These are phyloP conservation scores for Crossaster papposus DNA, from an alignment of 53 echinoderm and acorn worm species.

Conservation along the genomic window DNA sequence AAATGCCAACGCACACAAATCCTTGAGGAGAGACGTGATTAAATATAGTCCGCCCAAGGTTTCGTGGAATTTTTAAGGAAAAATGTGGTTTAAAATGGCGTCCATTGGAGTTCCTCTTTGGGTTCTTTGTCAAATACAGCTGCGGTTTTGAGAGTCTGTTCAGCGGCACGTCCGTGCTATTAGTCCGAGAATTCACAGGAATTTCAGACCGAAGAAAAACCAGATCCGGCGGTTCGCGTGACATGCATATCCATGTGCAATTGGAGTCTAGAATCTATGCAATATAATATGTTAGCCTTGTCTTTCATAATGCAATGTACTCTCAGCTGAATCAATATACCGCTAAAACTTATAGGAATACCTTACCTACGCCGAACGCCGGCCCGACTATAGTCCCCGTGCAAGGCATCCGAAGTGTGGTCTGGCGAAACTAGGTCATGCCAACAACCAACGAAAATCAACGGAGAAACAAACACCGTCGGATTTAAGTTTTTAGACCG, in stretches of 20 bases:
- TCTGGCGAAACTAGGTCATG: background rate
- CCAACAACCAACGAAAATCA: background rate
- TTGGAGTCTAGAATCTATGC: background rate
- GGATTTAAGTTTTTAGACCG: background rate
- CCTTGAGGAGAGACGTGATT: background rate
- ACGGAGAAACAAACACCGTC: background rate
- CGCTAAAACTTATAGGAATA: background rate
- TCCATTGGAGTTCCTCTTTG: background rate
- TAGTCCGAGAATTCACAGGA: background rate
- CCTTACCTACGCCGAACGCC: conserved; percentile 13
- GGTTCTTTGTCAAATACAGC: background rate
- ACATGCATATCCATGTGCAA: background rate
- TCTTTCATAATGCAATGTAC: background rate
- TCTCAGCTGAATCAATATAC: background rate
- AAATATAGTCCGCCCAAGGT: background rate
- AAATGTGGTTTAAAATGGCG: background rate
- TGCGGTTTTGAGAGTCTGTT: background rate
- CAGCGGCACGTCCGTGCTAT: background rate
- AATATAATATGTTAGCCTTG: background rate
- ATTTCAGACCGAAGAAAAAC: background rate
- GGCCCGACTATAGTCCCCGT: conserved; percentile 15
- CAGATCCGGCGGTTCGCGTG: background rate
- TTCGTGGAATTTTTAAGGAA: background rate
- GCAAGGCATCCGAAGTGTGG: conserved; percentile 43
- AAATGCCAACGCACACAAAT: background rate